These are phyloP conservation scores for Miniopterus natalensis DNA, from an alignment of 2,113 vertebrate genomes.

Conservation along the genomic window DNA sequence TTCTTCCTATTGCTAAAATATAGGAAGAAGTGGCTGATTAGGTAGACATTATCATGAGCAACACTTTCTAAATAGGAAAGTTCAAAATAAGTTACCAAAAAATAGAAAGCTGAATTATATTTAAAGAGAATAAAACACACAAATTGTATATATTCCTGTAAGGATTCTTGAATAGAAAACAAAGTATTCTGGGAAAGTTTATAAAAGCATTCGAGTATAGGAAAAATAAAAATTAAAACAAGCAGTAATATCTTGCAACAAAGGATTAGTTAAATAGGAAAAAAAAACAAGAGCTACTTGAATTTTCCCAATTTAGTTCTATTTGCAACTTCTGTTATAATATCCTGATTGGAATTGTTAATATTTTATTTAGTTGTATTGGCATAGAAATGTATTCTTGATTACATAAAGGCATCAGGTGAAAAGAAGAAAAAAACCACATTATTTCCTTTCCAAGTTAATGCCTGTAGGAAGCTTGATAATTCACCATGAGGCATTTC, in stretches of 20 bases:
- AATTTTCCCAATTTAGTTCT: slow-evolving; percentile 14
- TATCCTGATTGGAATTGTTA: not conserved
- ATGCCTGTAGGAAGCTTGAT: not conserved
- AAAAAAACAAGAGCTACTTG: not conserved
- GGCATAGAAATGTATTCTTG: not conserved
- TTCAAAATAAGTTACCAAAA: not conserved
- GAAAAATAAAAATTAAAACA: slow-evolving; percentile 22
- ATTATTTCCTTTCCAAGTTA: not conserved
- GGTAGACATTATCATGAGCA: not conserved
- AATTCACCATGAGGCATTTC: not conserved
- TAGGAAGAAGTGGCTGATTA: not conserved
- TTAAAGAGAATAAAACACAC: not conserved
- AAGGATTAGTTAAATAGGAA: not conserved
- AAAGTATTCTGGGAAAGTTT: not conserved
- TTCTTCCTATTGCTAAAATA: not conserved
- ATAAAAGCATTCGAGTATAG: not conserved
- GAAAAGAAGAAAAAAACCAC: not conserved
- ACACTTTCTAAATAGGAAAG: not conserved
- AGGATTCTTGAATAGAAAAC: not conserved
- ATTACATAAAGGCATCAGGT: not conserved
- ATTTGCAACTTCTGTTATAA: not conserved
- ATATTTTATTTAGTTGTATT: not conserved
- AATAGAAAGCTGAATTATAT: not conserved
- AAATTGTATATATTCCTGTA: not conserved
- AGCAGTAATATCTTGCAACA: not conserved